Base-by-base conservation (phyloP, 2,113 vertebrate genomes). In the Anseranas semipalmata region DNA sequence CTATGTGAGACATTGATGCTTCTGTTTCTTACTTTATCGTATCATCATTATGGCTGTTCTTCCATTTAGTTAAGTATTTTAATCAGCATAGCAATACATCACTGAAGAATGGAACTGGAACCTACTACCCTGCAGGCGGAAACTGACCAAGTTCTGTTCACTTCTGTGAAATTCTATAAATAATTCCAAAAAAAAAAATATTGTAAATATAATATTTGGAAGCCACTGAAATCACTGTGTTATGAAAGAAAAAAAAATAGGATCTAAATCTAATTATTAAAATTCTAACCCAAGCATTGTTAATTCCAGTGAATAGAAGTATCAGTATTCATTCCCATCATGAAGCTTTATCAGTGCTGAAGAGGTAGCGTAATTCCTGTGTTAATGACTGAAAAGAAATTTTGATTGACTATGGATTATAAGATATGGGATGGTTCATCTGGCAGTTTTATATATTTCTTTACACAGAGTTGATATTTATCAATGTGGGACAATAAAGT, bases 11-110 rank as follows among this genome's bases (percentile, higher is more conserved):
- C 48, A 70, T 5, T 33, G 19, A 27, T 87, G 27, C n/a, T 67
- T 76, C 39, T 65, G 37, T 89, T 89, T 87, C 77, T 80, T 71
- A 58, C 53, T 73, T 2, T 24, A 73, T 80, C 84, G 84, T 95
- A 41, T 73, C 39, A 35, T 85, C 45, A 90, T 30, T 46, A 10
- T 7, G 28, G 12, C 24, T 94, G 32, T 56, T 67, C 68, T 85
- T 74, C 73, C n/a, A 83, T 87, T 95, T 94, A 84, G 37, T 91
- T 93, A 50, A 95, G 73, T 32, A 30, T 56, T 56, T 67, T 10
- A 28, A 52, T 35, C 62, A 76, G 62, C 8, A 28, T 35, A 68
- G 63, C 43, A 50, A 4, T 85, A 48, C 32, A 43, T 43, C 32
- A 67, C 35, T 66, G 63, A 76, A 71, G 32, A 80, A 89, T 19